Conservation (phyloP, 2,113 vertebrate genomes). For the Myotis brandtii region DNA sequence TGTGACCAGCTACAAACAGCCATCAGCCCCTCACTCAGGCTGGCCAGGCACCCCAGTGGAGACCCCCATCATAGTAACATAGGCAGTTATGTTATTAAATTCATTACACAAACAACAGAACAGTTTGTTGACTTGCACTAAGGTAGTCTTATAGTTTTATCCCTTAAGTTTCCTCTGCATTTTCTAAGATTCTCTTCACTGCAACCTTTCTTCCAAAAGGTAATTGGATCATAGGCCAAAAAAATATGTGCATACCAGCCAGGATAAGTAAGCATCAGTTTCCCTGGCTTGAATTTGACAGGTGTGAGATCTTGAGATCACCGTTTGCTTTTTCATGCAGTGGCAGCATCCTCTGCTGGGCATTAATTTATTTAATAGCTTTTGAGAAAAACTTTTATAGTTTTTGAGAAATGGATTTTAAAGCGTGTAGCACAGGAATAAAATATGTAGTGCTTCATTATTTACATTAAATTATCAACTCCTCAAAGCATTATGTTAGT, state of each 20-base stretch:
- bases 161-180: not conserved
- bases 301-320: not conserved
- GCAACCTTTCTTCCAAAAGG: slow-evolving; percentile 14
- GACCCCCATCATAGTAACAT: not conserved
- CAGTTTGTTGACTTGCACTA: not conserved
- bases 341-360: slow-evolving; percentile 61
- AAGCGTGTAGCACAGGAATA: not conserved
- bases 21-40: too few species aligned
- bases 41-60: too few species aligned
- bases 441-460: not conserved
- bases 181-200: not conserved
- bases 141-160: not conserved
- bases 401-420: slow-evolving; percentile 3
- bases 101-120: not conserved
- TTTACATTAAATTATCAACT: slow-evolving; percentile 17
- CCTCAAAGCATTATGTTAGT: slow-evolving; percentile 2
- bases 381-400: not conserved
- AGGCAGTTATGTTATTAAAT: not conserved
- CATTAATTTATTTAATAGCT: slow-evolving; percentile 30
- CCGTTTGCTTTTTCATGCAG: not conserved
- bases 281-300: not conserved
- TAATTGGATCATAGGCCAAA: not conserved
- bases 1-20: too few species aligned
- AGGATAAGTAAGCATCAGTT: not conserved
- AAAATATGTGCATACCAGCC: not conserved